Evolutionary conservation across 2,113 vertebrate species (phyloP).

Genomic region (Hippocampus comes): DNA sequence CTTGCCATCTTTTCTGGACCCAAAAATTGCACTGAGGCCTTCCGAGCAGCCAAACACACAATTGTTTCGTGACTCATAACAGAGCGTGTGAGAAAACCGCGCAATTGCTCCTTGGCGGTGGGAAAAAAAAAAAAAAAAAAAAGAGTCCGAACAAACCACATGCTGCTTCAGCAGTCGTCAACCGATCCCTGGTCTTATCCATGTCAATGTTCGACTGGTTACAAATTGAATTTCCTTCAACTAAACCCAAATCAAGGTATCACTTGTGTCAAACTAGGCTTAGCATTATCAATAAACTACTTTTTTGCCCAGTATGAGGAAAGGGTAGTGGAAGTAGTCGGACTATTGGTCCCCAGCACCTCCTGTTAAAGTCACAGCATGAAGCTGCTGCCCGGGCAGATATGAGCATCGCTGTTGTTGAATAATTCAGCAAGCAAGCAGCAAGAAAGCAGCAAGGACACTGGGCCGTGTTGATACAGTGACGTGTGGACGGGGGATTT

Average conservation of each 20-base stretch:
- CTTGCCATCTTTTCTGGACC: background rate
- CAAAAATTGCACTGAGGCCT: background rate
- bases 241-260: background rate
- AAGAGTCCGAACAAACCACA: too few species aligned
- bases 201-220: too few species aligned
- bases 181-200: background rate
- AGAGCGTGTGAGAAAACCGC: too few species aligned
- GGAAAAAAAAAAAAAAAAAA: too few species aligned
- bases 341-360: background rate
- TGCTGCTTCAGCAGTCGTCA: too few species aligned
- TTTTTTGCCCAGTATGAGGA: background rate
- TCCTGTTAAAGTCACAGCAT: conserved; percentile 3
- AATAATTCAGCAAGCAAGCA: conserved; percentile 58
- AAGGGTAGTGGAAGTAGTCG: background rate
- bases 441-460: conserved; percentile 30
- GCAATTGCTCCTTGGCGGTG: too few species aligned
- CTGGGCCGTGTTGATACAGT: conserved; percentile 33
- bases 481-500: conserved; percentile 33
- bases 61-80: too few species aligned
- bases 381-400: conserved; percentile 61
- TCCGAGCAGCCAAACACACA: background rate
- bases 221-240: background rate
- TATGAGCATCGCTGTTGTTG: conserved; percentile 53
- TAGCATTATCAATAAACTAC: background rate
- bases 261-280: background rate